Conservation (phyloP, 2,797 vertebrate species). For the Pseudotriccus pelzelni region DNA sequence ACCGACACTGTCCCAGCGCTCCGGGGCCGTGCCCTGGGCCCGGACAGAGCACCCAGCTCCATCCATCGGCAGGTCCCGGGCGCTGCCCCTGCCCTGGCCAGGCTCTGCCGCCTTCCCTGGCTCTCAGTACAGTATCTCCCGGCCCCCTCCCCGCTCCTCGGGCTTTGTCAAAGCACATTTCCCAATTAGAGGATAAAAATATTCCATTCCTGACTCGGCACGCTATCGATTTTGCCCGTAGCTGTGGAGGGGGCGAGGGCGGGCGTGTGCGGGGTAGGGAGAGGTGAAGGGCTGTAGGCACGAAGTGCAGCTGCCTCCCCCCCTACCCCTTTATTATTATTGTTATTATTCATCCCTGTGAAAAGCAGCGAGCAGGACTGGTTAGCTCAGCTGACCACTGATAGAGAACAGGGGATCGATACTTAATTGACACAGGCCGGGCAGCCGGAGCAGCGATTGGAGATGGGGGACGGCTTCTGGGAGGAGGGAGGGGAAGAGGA, state of each 20-base stretch:
- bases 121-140: conserved; percentile 12
- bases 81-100: neutral
- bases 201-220: conserved; percentile 82
- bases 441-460: conserved; percentile 64
- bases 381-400: conserved; percentile 55
- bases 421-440: conserved; percentile 65
- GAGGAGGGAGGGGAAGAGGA: conserved; percentile 54
- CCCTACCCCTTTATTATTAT: conserved; percentile 26
- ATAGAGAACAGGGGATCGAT: conserved; percentile 68
- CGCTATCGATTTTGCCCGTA: conserved; percentile 87
- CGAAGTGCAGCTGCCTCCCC: conserved; percentile 14
- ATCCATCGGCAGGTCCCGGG: neutral
- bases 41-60: neutral
- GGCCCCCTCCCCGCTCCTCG: conserved; percentile 59
- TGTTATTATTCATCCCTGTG: conserved; percentile 46
- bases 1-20: neutral
- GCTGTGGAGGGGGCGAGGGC: conserved; percentile 83
- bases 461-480: conserved; percentile 50
- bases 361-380: conserved; percentile 35
- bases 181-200: conserved; percentile 88
- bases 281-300: conserved; percentile 58
- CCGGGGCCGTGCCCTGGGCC: neutral
- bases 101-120: neutral
- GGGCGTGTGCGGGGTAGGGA: conserved; percentile 39
- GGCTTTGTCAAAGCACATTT: conserved; percentile 85